Evolutionary conservation across 2,113 vertebrate species (phyloP), one percentile per base, ranked within the genome.

Genomic region (Bambusicola thoracicus): DNA sequence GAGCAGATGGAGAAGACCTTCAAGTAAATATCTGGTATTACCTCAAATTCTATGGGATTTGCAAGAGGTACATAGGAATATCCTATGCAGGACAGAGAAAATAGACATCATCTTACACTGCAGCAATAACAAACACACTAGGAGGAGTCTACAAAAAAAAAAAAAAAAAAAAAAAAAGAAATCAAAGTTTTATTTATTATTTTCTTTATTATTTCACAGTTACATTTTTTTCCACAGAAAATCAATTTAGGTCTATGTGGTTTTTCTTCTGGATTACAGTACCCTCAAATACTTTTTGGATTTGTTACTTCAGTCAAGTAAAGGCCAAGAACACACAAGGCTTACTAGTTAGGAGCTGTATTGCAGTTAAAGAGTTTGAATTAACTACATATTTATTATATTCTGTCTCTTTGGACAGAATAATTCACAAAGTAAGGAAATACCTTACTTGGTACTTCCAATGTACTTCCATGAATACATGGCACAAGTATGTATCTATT

Each of bases 21-120:
- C n/a, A 66, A 68, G 15, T 2, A 41, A 68, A 6, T 20, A 17
- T 30, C 17, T 65, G 0, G 0, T 41, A 51, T 32, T 63, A 13
- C 30, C 5, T 59, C 24, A 14, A 18, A 44, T 34, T 74, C 46
- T 72, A 4, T 48, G 25, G 13, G 15, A 41, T 30, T 74, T 36
- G 41, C 24, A 78, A 41, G 1, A n/a, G n/a, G n/a, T n/a, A 19
- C 81, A 68, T 44, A 8, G 10, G 11, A 67, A 72, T 4, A 11
- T n/a, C 5, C 10, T 16, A 29, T 21, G 18, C 4, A 63, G 34
- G 34, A 48, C 20, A 70, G 58, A 7, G 4, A n/a, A 7, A 13
- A 70, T 0, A 30, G 66, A 76, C 14, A 61, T 32, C 11, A 30
- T 5, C 6, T 6, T 76, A 11, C 10, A 11, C 2, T 46, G 91